Evolutionary conservation across 2,888 invertebrate genomes (phyloP).

Genomic region (Amphiduros pacificus): DNA sequence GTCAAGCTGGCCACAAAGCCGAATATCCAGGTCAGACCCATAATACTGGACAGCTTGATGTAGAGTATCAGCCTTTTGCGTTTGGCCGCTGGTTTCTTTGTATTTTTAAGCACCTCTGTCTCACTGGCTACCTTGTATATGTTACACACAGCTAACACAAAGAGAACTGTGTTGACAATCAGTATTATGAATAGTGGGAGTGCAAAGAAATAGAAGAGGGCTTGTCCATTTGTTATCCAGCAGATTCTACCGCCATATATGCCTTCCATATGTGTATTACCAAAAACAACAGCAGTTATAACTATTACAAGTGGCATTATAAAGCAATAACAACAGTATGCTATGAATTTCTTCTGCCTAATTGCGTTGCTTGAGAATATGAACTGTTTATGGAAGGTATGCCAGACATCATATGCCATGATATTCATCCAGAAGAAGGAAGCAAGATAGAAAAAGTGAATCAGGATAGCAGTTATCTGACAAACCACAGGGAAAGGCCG

Average conservation of each 20-base stretch:
- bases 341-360: background rate
- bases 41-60: constrained; percentile 44
- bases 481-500: background rate
- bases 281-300: background rate
- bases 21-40: constrained; percentile 62
- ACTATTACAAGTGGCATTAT: background rate
- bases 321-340: background rate
- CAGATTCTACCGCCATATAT: constrained; percentile 48
- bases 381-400: background rate
- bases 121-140: constrained; percentile 48
- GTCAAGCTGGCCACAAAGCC: constrained; percentile 57
- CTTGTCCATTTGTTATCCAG: constrained; percentile 65
- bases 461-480: background rate
- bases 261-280: background rate
- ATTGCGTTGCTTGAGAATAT: no score
- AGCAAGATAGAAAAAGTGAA: constrained; percentile 12
- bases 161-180: constrained; percentile 61
- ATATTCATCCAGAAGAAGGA: constrained; percentile 19
- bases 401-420: constrained; percentile 11
- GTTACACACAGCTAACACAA: constrained; percentile 65
- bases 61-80: constrained; percentile 22
- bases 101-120: background rate
- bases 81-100: background rate
- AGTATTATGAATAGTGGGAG: constrained; percentile 63
- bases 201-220: constrained; percentile 65